Evolutionary conservation across 2,797 vertebrate species (phyloP), one percentile per base, ranked within the genome.

Genomic region (Clarias laeviceps): DNA sequence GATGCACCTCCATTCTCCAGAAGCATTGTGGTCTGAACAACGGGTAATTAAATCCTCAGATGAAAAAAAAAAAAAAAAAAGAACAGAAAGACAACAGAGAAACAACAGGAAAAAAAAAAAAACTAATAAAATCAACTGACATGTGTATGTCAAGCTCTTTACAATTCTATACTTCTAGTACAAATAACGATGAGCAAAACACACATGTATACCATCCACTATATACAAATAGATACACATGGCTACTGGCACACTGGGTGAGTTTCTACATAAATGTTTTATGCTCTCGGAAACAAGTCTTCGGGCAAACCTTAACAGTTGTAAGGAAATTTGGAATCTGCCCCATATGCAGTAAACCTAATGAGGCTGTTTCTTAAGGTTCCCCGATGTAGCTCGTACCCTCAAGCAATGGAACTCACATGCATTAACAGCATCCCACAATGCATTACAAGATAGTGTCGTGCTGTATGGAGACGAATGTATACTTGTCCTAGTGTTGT

Each of bases 311-410:
- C 37, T 32, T 80, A 80, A 80, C 79, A 66, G 79, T 32, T 66
- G 15, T 45, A 64, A 22, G 79, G 62, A 80, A 80, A 80, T 66
- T 80, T 80, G 79, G 37, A 50, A 66, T 22, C n/a, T 80, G 37
- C 78, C 78, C 78, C 37, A 80, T 62, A 27, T 45, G 61, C 78
- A 66, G 79, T 80, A 66, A 80, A 80, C 79, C 79, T 80, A 80
- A 80, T 66, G 62, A 80, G 62, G 40, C 79, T 17, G 40, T 80
- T 65, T 80, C 61, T 45, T 80, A 80, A 64, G 14, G 78, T 65
- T 80, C 29, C 18, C 61, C 40, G 20, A 22, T 66, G 62, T 29
- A 54, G 62, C 22, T 54, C 66, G 12, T 54, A 22, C 17, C 79
- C 62, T 54, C 50, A 66, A 80, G 62, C 62, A 50, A 80, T 29